Evolutionary conservation across 1,140 invertebrate species (phyloP).

Genomic region (Psix sp.): DNA sequence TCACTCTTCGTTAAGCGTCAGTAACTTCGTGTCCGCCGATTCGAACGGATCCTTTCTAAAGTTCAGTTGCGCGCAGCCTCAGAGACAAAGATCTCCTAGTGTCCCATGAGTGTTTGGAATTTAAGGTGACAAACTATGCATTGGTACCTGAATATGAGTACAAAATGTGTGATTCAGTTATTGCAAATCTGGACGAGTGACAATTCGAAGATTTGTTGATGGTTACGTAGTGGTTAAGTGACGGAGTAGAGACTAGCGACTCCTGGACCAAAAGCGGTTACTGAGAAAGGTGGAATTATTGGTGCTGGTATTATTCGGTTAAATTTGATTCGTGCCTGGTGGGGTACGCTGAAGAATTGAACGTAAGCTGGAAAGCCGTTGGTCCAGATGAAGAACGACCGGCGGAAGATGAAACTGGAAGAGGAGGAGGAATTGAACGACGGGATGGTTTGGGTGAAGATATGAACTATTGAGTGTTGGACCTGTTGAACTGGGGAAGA

Average conservation of each 20-base stretch:
- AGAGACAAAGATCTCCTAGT: constrained; percentile 35
- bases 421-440: constrained; percentile 28
- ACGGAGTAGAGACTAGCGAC: too few relatives aligned
- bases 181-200: too few relatives aligned
- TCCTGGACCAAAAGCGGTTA: too few relatives aligned
- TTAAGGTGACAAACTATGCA: too few relatives aligned
- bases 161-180: too few relatives aligned
- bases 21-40: constrained; percentile 76
- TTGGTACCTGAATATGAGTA: too few relatives aligned
- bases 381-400: constrained; percentile 1
- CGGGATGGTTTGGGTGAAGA: background rate
- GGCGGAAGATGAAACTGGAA: constrained; percentile 19
- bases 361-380: background rate
- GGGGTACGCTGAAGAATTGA: too few relatives aligned
- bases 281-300: too few relatives aligned
- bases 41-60: constrained; percentile 69
- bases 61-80: constrained; percentile 29
- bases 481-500: constrained; percentile 27
- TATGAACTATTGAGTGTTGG: background rate
- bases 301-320: too few relatives aligned
- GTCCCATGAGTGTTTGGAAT: background rate
- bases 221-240: too few relatives aligned
- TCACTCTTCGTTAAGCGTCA: constrained; percentile 73
- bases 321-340: background rate
- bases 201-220: too few relatives aligned